A percentile compares a stretch with the other conserved stretches of the same genome.
These are phyloP conservation scores for Pogonomyrmex californicus DNA, from an alignment of 1,140 invertebrate species.

Conservation along the genomic window DNA sequence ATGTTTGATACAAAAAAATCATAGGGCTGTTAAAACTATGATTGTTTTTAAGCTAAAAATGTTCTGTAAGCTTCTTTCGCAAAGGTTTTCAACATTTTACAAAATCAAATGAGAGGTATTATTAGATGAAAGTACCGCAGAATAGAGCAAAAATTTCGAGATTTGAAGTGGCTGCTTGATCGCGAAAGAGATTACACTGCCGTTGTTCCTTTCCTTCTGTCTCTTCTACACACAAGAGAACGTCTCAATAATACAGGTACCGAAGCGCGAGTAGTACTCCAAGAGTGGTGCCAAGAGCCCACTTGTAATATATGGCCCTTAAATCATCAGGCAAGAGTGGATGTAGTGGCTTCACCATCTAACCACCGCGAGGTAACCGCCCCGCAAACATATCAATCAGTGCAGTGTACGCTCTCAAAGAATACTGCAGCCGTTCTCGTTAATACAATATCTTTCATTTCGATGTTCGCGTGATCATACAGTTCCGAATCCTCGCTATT, in stretches of 20 bases:
- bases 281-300: conserved; percentile 71
- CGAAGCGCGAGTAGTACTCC: conserved; percentile 73
- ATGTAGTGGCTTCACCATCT: conserved; percentile 81
- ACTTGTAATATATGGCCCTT: conserved; percentile 84
- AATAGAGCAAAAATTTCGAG: neutral
- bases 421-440: conserved; percentile 32
- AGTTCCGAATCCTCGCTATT: neutral
- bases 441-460: conserved; percentile 49
- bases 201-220: conserved; percentile 50
- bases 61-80: neutral
- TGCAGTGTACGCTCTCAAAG: conserved; percentile 49
- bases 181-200: conserved; percentile 14
- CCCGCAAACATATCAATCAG: conserved; percentile 86
- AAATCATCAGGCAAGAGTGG: conserved; percentile 83
- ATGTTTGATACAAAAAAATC: neutral
- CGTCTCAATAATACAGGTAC: conserved; percentile 83
- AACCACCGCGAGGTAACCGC: conserved; percentile 82
- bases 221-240: conserved; percentile 75
- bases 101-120: neutral
- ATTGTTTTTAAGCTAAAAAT: neutral
- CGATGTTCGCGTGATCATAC: neutral
- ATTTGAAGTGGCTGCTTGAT: neutral
- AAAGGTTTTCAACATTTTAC: neutral
- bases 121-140: neutral
- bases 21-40: neutral